Percentiles rank a stretch among this genome's conserved stretches.
These are phyloP conservation scores for Pteruthius melanotis DNA, from an alignment of 2,113 vertebrate genomes.

Conservation along the genomic window DNA sequence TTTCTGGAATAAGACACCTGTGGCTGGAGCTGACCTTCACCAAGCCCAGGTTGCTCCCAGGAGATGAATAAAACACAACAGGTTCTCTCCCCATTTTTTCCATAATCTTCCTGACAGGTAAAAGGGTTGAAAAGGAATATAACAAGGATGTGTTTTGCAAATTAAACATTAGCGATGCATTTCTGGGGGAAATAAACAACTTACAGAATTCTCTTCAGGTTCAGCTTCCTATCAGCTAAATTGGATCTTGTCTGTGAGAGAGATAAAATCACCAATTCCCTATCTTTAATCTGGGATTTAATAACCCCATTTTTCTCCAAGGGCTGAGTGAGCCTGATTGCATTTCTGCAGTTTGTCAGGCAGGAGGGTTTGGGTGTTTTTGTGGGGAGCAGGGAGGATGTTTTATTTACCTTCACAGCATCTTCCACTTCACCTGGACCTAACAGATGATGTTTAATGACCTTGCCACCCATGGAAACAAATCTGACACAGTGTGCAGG, in stretches of 20 bases:
- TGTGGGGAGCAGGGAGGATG: neutral
- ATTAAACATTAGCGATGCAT: neutral
- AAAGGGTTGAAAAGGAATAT: neutral
- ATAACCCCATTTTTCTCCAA: slow-evolving; percentile 17
- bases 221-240: slow-evolving; percentile 45
- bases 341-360: neutral
- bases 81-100: neutral
- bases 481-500: neutral
- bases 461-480: neutral
- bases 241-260: slow-evolving; percentile 2
- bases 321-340: neutral
- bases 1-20: neutral
- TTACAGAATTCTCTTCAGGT: neutral
- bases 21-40: neutral
- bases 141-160: neutral
- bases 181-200: slow-evolving; percentile 6
- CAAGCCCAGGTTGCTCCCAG: neutral
- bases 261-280: slow-evolving; percentile 33
- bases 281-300: slow-evolving; percentile 46
- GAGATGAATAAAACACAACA: neutral
- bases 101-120: neutral
- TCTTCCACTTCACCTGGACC: neutral
- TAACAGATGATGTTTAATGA: neutral
- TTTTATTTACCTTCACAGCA: neutral
- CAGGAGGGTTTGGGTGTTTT: neutral